A percentile compares a stretch with the other conserved stretches of the same genome.
Conservation (phyloP, 2,888 invertebrate species). For the Sinelater perroti region DNA sequence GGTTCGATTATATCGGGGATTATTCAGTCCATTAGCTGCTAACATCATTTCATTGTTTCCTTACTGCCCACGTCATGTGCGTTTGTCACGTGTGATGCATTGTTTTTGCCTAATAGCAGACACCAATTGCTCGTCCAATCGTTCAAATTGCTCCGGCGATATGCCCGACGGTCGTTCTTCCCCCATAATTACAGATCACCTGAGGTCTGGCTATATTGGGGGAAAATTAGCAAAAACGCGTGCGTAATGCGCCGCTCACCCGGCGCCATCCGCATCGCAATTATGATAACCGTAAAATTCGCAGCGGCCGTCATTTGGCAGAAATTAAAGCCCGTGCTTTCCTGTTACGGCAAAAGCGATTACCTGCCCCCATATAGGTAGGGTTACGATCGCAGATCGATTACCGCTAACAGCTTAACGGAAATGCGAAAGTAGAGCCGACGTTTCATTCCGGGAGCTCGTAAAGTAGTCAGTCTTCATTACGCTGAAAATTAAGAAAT, state of each 20-base stretch:
- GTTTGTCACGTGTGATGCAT: too few relatives aligned
- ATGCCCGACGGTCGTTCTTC: background rate
- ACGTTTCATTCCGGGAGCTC: constrained; percentile 43
- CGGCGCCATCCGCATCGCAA: background rate
- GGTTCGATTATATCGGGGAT: too few relatives aligned
- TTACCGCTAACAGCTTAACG: constrained; percentile 44
- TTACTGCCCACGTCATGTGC: too few relatives aligned
- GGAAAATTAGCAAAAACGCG: too few relatives aligned
- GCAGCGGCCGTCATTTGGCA: constrained; percentile 16
- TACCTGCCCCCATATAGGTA: constrained; percentile 38
- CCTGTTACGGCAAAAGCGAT: constrained; percentile 29
- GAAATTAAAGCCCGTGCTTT: constrained; percentile 34
- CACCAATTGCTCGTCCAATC: too few relatives aligned
- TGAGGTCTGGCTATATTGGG: too few relatives aligned
- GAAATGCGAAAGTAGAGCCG: constrained; percentile 42
- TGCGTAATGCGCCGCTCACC: background rate
- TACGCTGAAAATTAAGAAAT: constrained; percentile 42
- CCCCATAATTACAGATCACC: too few relatives aligned
- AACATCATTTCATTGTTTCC: too few relatives aligned
- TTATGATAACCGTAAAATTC: constrained; percentile 14
- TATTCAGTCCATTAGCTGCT: too few relatives aligned
- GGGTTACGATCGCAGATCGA: constrained; percentile 42
- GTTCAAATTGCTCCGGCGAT: too few relatives aligned
- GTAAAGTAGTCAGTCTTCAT: constrained; percentile 45
- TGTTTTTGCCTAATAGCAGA: too few relatives aligned